These are phyloP conservation scores for Serranus cabrilla DNA, from an alignment of 2,797 vertebrate genomes.

Conservation along the genomic window DNA sequence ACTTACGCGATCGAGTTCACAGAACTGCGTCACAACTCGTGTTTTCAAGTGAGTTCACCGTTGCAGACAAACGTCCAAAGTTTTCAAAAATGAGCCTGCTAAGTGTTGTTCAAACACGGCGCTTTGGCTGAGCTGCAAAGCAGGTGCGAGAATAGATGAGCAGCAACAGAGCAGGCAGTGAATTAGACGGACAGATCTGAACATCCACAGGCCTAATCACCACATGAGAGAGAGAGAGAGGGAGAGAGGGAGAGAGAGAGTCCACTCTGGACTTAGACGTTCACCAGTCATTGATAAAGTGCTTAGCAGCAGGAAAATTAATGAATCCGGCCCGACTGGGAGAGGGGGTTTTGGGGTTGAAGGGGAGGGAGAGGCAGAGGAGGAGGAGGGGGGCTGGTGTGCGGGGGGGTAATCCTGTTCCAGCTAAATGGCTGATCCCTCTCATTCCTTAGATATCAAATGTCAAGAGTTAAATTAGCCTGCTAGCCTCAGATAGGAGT, in stretches of 20 bases:
- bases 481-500: conserved; percentile 90
- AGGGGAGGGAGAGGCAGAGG: conserved; percentile 54
- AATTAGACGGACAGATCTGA: conserved; percentile 64
- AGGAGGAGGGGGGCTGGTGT: conserved; percentile 46
- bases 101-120: conserved; percentile 2
- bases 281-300: conserved; percentile 87
- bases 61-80: not conserved
- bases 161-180: conserved; percentile 38
- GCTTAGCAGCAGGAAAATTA: conserved; percentile 85
- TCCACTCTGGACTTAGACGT: conserved; percentile 77
- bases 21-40: no score
- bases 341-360: conserved; percentile 62
- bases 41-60: not conserved
- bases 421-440: conserved; percentile 90
- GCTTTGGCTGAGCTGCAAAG: conserved; percentile 39
- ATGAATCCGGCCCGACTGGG: conserved; percentile 85
- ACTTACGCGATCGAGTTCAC: no score
- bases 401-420: conserved; percentile 86
- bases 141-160: conserved; percentile 61
- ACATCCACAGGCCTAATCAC: conserved; percentile 75
- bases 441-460: conserved; percentile 89
- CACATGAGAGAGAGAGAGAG: conserved; percentile 39
- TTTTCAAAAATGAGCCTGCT: not conserved
- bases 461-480: conserved; percentile 90
- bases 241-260: conserved; percentile 38